Percentiles rank a stretch among this genome's conserved stretches.
Evolutionary conservation across 2,113 vertebrate genomes (phyloP).

Genomic region (Pao palembangensis): DNA sequence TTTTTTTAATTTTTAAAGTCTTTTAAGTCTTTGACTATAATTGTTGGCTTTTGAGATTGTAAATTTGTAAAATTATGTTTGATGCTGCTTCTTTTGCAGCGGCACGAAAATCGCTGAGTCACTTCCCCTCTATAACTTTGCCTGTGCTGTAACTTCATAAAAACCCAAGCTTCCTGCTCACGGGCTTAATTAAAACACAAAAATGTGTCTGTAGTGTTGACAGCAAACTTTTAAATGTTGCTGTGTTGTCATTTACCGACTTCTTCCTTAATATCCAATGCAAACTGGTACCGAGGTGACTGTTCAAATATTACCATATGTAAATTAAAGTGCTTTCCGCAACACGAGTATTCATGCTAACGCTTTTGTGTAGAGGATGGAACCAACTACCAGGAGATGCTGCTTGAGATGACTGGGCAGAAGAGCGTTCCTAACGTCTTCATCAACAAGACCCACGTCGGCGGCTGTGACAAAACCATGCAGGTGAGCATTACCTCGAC

Average conservation of each 20-base stretch:
- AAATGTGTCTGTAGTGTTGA: neutral
- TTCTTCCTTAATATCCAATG: too few species aligned
- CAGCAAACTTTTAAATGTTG: neutral
- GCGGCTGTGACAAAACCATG: constrained; percentile 86
- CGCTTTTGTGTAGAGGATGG: constrained; percentile 79
- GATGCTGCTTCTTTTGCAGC: neutral
- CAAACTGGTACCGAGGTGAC: too few species aligned
- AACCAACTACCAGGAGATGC: constrained; percentile 81
- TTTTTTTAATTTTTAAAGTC: too few species aligned
- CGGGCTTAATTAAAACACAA: neutral
- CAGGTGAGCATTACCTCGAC: constrained; percentile 74
- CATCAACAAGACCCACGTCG: constrained; percentile 90
- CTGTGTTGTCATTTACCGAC: neutral
- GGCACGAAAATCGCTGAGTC: constrained; percentile 62
- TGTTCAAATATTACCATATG: neutral
- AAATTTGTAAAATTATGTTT: too few species aligned
- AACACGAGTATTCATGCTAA: neutral
- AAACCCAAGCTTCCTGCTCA: neutral
- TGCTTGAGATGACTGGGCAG: constrained; percentile 88
- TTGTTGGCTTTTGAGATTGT: too few species aligned
- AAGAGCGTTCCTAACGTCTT: constrained; percentile 92
- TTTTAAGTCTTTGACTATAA: too few species aligned
- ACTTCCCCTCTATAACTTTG: constrained; percentile 39
- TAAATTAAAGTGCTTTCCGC: neutral
- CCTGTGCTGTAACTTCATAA: constrained; percentile 15